These are phyloP conservation scores for Tinamus major DNA, from an alignment of 2,797 vertebrate genomes.

Conservation along the genomic window DNA sequence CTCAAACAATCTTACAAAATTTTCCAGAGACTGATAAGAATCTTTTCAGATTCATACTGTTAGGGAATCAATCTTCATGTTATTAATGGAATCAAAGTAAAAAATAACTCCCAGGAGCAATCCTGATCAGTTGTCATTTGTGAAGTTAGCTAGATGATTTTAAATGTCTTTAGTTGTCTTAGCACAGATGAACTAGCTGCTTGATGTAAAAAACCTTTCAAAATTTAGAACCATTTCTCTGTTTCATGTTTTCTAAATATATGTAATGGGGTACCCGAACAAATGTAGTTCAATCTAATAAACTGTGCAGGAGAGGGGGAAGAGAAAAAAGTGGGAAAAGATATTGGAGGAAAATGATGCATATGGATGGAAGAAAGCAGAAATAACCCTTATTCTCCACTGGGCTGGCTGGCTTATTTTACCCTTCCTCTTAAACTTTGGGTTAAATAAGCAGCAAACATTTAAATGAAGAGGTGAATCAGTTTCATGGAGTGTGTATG, in stretches of 20 bases:
- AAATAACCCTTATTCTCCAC: neutral
- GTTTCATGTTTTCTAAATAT: neutral
- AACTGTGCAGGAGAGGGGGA: too few species aligned
- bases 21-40: neutral
- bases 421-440: neutral
- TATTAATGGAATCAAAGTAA: neutral
- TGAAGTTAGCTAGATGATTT: neutral
- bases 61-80: neutral
- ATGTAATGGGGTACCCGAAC: neutral
- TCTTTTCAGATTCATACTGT: neutral
- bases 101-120: neutral
- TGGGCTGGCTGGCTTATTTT: neutral
- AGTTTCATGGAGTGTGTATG: neutral
- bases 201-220: neutral
- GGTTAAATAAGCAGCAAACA: neutral
- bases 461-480: neutral
- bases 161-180: neutral
- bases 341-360: neutral
- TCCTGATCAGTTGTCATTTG: neutral
- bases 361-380: neutral
- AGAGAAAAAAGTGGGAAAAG: neutral
- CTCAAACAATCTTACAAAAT: neutral
- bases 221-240: rapidly evolving
- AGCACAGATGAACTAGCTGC: neutral
- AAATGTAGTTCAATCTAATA: neutral